These are phyloP conservation scores for Protonemura montana DNA, from an alignment of 2,888 invertebrate genomes.

Conservation along the genomic window DNA sequence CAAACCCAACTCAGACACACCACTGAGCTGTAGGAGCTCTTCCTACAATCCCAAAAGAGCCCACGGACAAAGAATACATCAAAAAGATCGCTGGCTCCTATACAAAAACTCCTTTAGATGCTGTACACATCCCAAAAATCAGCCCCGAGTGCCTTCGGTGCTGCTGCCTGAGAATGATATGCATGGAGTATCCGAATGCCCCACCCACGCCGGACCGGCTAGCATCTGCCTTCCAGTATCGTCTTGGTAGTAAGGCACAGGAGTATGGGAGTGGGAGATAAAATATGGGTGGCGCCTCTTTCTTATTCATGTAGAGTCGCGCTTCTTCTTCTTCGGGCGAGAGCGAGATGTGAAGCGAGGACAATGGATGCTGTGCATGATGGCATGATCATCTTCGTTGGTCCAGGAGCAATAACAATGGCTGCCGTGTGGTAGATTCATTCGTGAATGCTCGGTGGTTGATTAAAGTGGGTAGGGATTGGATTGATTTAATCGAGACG, in stretches of 20 bases:
- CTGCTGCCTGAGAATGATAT: neutral
- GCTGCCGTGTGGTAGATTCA: neutral
- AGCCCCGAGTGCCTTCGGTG: neutral
- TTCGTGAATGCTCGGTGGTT: too few species aligned
- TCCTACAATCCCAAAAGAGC: neutral
- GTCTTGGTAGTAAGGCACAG: neutral
- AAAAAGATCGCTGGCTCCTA: neutral
- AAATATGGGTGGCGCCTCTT: constrained; percentile 26
- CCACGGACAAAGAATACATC: neutral
- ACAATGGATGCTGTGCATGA: constrained; percentile 8
- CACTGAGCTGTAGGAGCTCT: neutral
- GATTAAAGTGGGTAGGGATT: too few species aligned
- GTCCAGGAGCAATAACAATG: neutral
- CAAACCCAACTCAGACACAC: neutral
- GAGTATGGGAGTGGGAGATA: neutral
- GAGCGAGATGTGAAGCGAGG: neutral
- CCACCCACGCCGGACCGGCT: neutral
- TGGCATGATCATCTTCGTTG: neutral
- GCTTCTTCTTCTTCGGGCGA: neutral
- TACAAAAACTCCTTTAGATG: neutral
- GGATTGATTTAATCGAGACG: too few species aligned
- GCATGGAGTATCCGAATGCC: neutral
- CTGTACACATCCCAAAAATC: neutral
- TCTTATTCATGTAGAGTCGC: neutral
- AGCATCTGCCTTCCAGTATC: neutral